phyloP scores from a whole-genome alignment of 2,113 vertebrate genomes.

The Lepidothrix coronata region DNA sequence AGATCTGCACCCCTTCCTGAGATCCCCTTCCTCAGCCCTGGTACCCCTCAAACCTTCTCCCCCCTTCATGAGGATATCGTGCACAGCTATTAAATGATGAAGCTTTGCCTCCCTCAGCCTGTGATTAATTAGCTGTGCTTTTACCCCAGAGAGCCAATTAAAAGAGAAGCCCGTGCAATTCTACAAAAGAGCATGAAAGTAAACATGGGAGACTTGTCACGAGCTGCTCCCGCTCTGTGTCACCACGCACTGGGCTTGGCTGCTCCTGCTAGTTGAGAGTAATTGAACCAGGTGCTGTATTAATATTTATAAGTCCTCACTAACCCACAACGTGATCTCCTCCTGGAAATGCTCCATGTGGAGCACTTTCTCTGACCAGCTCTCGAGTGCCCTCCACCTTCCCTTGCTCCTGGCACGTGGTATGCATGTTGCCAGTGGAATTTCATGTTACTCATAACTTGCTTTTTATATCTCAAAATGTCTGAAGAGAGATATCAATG shows the following conservation, averaged over 20 bases:
- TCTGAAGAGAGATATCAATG: not conserved
- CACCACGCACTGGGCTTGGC: rapidly evolving
- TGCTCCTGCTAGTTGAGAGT: not conserved
- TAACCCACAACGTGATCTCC: not conserved
- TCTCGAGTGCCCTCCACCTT: not conserved
- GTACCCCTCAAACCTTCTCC: not conserved
- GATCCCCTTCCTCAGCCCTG: not conserved
- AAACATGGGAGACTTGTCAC: not conserved
- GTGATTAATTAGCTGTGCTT: not conserved
- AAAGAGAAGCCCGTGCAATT: not conserved
- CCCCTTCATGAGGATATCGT: not conserved
- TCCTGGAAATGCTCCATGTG: not conserved
- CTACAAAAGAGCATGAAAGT: not conserved
- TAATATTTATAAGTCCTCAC: slow-evolving; percentile 20
- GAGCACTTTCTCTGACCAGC: not conserved
- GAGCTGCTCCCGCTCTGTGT: not conserved
- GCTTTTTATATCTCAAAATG: not conserved
- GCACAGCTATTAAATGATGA: too few species aligned
- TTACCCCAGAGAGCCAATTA: not conserved
- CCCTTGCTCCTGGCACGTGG: not conserved
- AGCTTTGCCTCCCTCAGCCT: not conserved
- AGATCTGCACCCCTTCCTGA: not conserved
- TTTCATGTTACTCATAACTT: not conserved
- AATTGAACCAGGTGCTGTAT: not conserved
- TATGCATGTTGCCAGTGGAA: not conserved